phyloP scores from a whole-genome alignment of 2,113 vertebrate species.

The Sprattus sprattus region DNA sequence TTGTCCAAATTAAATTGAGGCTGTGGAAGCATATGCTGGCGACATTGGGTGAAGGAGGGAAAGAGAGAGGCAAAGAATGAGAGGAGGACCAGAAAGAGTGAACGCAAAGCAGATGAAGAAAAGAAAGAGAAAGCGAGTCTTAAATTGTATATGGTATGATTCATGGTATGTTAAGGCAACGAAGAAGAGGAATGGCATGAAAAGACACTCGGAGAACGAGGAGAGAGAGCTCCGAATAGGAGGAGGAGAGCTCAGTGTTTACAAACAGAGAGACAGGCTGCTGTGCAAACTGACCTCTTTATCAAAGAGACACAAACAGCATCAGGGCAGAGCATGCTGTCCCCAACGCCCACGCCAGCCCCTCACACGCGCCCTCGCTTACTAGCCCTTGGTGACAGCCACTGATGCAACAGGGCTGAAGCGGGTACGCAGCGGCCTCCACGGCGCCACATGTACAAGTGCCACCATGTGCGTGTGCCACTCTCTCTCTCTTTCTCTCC shows the following conservation, averaged over 20 bases:
- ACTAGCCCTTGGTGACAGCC: not conserved
- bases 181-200: not conserved
- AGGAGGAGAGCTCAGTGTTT: not conserved
- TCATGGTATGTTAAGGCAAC: not conserved
- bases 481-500: not conserved
- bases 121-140: not conserved
- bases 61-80: not conserved
- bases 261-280: not conserved
- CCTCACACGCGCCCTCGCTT: not conserved
- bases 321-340: not conserved
- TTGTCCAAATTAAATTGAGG: conserved; percentile 13
- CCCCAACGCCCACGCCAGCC: not conserved
- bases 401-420: not conserved
- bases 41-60: not conserved
- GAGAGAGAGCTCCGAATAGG: too few species aligned
- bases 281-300: not conserved
- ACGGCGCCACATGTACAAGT: not conserved
- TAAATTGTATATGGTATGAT: not conserved
- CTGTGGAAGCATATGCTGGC: not conserved
- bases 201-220: not conserved
- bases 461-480: not conserved
- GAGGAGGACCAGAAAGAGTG: too few species aligned
- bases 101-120: not conserved
- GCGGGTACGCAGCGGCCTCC: not conserved
- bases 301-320: not conserved